phyloP scores from a whole-genome alignment of 2,888 invertebrate species.

The Dicyrtomina minuta region DNA sequence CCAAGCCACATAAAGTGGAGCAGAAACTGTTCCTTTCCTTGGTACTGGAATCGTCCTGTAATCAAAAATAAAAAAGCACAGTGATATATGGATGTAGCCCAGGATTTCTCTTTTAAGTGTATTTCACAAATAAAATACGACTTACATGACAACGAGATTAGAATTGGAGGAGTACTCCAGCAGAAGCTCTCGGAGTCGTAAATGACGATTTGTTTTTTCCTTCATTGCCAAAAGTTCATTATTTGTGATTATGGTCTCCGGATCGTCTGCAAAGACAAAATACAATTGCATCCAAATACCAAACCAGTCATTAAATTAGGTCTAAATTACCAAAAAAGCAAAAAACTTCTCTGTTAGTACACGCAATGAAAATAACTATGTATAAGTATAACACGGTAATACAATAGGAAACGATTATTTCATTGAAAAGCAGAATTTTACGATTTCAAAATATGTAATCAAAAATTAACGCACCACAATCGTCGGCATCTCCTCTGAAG shows the following conservation, averaged over 20 bases:
- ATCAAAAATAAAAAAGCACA: neutral
- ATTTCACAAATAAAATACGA: too few relatives aligned
- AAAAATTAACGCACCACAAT: slow-evolving; percentile 38
- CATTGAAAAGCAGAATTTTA: too few relatives aligned
- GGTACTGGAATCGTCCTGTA: slow-evolving; percentile 89
- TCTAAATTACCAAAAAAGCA: too few relatives aligned
- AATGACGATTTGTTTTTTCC: slow-evolving; percentile 84
- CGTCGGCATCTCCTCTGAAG: slow-evolving; percentile 59
- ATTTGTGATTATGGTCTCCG: slow-evolving; percentile 66
- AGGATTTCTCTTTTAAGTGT: too few relatives aligned
- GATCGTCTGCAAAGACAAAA: slow-evolving; percentile 39
- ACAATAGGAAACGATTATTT: too few relatives aligned
- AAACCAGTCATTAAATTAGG: too few relatives aligned
- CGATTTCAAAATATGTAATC: too few relatives aligned
- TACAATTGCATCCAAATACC: too few relatives aligned
- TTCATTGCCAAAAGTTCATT: slow-evolving; percentile 77
- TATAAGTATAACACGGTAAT: too few relatives aligned
- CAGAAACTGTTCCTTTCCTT: slow-evolving; percentile 83
- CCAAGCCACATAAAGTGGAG: slow-evolving; percentile 95
- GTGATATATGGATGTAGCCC: too few relatives aligned
- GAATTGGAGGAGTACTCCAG: slow-evolving; percentile 77
- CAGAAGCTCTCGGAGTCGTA: slow-evolving; percentile 84
- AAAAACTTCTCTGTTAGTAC: too few relatives aligned
- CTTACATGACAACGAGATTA: slow-evolving; percentile 88
- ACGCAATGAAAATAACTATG: too few relatives aligned